A percentile compares a stretch with the other conserved stretches of the same genome.
Evolutionary conservation across 64 coral and sea anemone genomes (phyloP).

Genomic region (Pocillopora damicornis): DNA sequence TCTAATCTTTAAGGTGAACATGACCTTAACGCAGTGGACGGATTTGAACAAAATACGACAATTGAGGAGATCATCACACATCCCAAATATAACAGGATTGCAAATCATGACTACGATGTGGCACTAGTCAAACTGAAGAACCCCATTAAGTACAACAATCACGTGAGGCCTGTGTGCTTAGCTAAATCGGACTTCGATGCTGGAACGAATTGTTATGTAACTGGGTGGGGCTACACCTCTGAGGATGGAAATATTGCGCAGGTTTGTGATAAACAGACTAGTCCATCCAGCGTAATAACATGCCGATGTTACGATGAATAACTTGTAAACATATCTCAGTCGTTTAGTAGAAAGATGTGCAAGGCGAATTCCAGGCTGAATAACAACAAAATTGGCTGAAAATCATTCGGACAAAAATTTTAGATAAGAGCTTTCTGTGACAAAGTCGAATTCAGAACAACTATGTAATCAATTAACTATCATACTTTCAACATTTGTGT

Average conservation of each 20-base stretch:
- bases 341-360: too few species aligned
- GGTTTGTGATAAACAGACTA: slow-evolving; percentile 1
- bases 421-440: too few species aligned
- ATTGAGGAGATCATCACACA: slow-evolving; percentile 69
- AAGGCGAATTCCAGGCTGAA: too few species aligned
- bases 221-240: slow-evolving; percentile 65
- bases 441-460: too few species aligned
- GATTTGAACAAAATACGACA: slow-evolving; percentile 52
- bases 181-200: slow-evolving; percentile 34
- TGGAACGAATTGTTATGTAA: slow-evolving; percentile 49
- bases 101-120: slow-evolving; percentile 80
- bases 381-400: too few species aligned
- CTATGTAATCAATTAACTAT: too few species aligned
- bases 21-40: slow-evolving; percentile 49
- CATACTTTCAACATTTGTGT: not conserved
- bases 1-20: slow-evolving; percentile 44
- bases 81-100: slow-evolving; percentile 41
- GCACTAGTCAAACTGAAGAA: slow-evolving; percentile 71
- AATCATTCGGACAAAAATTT: too few species aligned
- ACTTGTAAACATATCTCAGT: too few species aligned
- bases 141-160: slow-evolving; percentile 48
- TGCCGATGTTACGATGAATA: too few species aligned
- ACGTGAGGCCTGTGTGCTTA: slow-evolving; percentile 69
- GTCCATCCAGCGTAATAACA: too few species aligned
- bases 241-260: slow-evolving; percentile 47